Conservation (phyloP, 2,113 vertebrate genomes). For the Tragelaphus scriptus region DNA sequence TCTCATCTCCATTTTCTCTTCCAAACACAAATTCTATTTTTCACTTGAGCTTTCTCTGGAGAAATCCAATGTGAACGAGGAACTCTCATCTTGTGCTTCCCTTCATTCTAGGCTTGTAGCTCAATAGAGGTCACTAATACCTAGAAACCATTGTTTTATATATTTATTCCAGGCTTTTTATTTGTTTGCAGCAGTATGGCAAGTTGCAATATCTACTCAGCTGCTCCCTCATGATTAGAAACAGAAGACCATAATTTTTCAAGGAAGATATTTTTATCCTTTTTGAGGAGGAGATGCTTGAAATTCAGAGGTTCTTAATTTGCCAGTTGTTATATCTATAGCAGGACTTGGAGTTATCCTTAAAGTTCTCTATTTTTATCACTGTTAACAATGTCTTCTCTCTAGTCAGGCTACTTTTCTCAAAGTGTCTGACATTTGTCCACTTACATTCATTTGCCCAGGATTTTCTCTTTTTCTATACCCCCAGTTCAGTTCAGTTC, state of each 20-base stretch:
- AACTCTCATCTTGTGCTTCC: not conserved
- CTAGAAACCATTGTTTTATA: not conserved
- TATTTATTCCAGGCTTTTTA: not conserved
- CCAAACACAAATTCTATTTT: not conserved
- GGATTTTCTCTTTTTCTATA: not conserved
- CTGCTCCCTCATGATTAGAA: not conserved
- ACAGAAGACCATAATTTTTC: not conserved
- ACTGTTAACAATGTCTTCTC: not conserved
- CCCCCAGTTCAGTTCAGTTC: no score
- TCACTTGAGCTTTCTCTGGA: not conserved
- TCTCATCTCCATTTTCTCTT: not conserved
- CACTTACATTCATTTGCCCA: not conserved
- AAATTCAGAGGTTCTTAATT: not conserved
- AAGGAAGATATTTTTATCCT: not conserved
- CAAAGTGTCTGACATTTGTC: not conserved
- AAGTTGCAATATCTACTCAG: not conserved
- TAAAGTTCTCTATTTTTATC: not conserved
- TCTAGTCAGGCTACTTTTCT: not conserved
- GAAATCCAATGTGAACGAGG: not conserved
- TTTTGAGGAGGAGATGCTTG: not conserved
- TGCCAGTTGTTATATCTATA: not conserved
- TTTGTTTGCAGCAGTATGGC: not conserved
- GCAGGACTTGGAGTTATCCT: not conserved
- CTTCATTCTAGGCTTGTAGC: not conserved
- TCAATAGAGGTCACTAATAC: not conserved